These are phyloP conservation scores for Coecobrya sp. DNA, from an alignment of 2,888 invertebrate genomes.

Conservation along the genomic window DNA sequence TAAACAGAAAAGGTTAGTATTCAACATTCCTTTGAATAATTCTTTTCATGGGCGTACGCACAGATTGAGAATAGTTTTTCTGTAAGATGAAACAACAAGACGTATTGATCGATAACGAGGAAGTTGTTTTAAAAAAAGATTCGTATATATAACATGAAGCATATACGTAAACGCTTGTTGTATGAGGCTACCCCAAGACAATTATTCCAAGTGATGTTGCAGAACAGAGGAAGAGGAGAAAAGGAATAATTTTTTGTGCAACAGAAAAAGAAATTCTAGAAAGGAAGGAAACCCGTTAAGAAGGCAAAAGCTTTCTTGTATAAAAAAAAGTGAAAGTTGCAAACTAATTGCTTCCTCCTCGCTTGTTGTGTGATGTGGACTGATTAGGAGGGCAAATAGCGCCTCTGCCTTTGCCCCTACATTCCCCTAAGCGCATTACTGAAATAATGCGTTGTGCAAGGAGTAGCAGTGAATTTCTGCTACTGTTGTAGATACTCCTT, in stretches of 20 bases:
- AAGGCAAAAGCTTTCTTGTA: constrained; percentile 56
- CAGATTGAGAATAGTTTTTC: constrained; percentile 30
- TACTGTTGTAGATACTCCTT: neutral
- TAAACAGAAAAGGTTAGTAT: constrained; percentile 35
- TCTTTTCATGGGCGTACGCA: constrained; percentile 20
- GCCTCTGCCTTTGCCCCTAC: constrained; percentile 25
- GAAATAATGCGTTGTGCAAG: neutral
- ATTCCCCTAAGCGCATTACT: constrained; percentile 49
- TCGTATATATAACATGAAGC: neutral
- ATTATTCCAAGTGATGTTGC: constrained; percentile 5
- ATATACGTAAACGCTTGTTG: neutral
- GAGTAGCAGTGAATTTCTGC: neutral
- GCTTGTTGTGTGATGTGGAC: constrained; percentile 57
- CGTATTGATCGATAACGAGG: constrained; percentile 27
- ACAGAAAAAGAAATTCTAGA: neutral
- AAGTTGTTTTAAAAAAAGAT: neutral
- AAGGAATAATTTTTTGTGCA: constrained; percentile 32
- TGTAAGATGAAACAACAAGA: constrained; percentile 8
- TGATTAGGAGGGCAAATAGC: constrained; percentile 67
- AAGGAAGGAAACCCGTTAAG: constrained; percentile 65
- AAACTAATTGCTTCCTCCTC: constrained; percentile 79
- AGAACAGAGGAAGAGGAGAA: constrained; percentile 36
- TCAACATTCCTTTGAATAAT: constrained; percentile 22
- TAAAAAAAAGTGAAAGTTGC: constrained; percentile 73
- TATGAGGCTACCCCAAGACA: constrained; percentile 29